A percentile compares a stretch with the other conserved stretches of the same genome.
phyloP scores from a whole-genome alignment of 2,113 vertebrate genomes.

The Leptobrachium ailaonicum region DNA sequence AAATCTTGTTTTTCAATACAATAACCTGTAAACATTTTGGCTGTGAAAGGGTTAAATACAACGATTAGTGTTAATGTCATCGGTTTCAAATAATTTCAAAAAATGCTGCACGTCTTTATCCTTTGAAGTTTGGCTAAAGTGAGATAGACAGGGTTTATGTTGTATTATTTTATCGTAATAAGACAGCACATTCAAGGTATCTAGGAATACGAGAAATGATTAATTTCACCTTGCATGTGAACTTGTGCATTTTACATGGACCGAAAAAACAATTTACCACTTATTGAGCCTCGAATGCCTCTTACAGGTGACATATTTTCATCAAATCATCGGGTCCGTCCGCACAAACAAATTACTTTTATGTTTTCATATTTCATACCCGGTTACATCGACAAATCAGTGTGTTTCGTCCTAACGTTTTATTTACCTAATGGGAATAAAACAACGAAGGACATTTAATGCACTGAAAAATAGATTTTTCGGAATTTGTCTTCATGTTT shows the following conservation, averaged over 20 bases:
- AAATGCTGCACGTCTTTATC: too few species aligned
- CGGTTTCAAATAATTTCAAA: too few species aligned
- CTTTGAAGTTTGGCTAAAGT: too few species aligned
- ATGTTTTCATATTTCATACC: conserved; percentile 5
- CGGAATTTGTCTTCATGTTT: too few species aligned
- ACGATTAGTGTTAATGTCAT: too few species aligned
- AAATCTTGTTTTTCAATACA: too few species aligned
- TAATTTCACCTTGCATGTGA: not conserved
- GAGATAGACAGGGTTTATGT: too few species aligned
- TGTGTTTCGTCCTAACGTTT: not conserved
- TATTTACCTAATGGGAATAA: too few species aligned
- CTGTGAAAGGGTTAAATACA: too few species aligned
- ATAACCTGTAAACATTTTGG: too few species aligned
- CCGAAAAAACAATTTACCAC: not conserved
- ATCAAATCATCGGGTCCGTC: not conserved
- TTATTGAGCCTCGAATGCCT: not conserved
- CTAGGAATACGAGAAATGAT: not conserved
- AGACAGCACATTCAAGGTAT: not conserved
- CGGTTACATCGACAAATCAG: not conserved
- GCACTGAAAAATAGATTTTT: too few species aligned
- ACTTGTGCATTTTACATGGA: not conserved
- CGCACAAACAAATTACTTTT: not conserved
- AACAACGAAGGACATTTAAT: too few species aligned
- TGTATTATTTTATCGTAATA: not conserved
- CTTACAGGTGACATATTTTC: not conserved